phyloP scores from a whole-genome alignment of 2,797 vertebrate genomes.

The Forpus xanthops region DNA sequence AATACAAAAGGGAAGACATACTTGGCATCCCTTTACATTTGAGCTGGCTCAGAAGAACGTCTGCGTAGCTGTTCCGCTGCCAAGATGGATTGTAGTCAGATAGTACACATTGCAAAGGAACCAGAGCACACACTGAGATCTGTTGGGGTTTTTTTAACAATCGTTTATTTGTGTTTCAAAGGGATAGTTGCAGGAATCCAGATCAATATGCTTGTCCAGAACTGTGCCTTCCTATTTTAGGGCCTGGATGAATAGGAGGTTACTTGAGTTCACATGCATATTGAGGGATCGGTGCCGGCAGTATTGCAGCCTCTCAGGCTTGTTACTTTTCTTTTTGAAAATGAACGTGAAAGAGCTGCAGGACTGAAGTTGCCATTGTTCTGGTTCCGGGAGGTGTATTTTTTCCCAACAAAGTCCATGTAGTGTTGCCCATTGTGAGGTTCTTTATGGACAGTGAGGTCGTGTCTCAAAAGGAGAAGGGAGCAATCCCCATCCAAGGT shows the following conservation, averaged over 20 bases:
- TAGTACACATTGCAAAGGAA: constrained; percentile 69
- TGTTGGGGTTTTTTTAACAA: constrained; percentile 67
- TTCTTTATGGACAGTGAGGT: background rate
- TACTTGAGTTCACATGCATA: constrained; percentile 66
- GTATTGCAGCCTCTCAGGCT: constrained; percentile 31
- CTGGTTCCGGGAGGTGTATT: background rate
- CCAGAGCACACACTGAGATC: constrained; percentile 66
- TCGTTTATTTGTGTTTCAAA: constrained; percentile 73
- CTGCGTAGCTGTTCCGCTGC: constrained; percentile 63
- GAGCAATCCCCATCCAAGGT: background rate
- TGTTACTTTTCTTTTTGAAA: constrained; percentile 52
- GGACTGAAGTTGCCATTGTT: constrained; percentile 28
- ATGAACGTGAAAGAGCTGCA: constrained; percentile 43
- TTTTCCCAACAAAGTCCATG: background rate
- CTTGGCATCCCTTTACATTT: constrained; percentile 68
- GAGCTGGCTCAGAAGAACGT: constrained; percentile 66
- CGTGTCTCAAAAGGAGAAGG: background rate
- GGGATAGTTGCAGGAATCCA: constrained; percentile 70
- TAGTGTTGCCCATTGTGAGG: background rate
- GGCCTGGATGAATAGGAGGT: constrained; percentile 64
- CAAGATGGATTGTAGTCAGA: constrained; percentile 70
- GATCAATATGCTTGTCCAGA: constrained; percentile 70
- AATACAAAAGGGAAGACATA: constrained; percentile 69
- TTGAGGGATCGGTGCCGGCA: constrained; percentile 47
- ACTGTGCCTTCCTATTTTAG: constrained; percentile 63